Evolutionary conservation across 2,797 vertebrate species (phyloP).

Genomic region (Galaxias olidus): DNA sequence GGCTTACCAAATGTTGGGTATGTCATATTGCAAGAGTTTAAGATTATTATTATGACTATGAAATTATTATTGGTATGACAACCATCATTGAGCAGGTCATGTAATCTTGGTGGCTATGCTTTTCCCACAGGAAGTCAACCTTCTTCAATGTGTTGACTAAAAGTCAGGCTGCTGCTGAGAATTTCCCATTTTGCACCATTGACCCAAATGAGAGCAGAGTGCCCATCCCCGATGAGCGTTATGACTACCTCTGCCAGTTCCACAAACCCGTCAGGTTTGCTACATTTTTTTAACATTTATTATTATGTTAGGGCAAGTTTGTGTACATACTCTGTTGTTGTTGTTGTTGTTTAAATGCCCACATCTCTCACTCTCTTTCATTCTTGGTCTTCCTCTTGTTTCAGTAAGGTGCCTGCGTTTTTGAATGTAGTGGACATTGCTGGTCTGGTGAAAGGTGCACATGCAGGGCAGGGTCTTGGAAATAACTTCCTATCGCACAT

Average conservation of each 20-base stretch:
- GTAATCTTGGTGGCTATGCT: constrained; percentile 1
- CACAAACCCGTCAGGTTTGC: constrained; percentile 92
- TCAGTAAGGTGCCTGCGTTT: constrained; percentile 97
- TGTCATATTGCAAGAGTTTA: constrained; percentile 43
- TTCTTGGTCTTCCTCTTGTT: constrained; percentile 29
- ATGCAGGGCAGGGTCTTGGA: constrained; percentile 93
- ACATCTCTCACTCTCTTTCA: background rate
- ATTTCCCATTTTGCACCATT: constrained; percentile 98
- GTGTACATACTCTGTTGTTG: background rate
- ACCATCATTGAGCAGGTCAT: too few relatives aligned
- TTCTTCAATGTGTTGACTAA: constrained; percentile 99
- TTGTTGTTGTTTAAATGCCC: background rate
- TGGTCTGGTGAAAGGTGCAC: constrained; percentile 96
- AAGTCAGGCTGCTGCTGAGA: constrained; percentile 94
- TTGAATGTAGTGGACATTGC: constrained; percentile 97
- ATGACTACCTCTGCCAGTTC: constrained; percentile 90
- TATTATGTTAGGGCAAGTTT: background rate
- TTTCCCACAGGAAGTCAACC: constrained; percentile 87
- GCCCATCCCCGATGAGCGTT: constrained; percentile 95
- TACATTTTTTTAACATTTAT: background rate
- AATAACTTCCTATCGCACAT: constrained; percentile 98
- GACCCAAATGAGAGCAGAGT: constrained; percentile 98
- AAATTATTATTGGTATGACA: too few relatives aligned
- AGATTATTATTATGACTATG: too few relatives aligned
- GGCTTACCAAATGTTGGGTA: constrained; percentile 98